Conservation (phyloP, 2,888 invertebrate species). For the Trachelus troglodyta region DNA sequence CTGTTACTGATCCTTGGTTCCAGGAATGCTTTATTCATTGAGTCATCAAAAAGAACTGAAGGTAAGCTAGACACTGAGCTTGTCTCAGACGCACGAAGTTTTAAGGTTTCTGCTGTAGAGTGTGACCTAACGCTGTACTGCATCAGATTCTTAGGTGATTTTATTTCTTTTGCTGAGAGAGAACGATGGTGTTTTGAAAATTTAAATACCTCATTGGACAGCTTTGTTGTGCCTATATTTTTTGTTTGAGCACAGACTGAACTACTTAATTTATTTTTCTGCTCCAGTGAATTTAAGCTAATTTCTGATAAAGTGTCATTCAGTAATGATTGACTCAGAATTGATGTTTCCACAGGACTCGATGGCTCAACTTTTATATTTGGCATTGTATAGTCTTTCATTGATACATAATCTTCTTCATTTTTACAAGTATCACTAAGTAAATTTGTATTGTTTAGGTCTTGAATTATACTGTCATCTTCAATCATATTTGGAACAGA, state of each 20-base stretch:
- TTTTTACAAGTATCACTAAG: conserved; percentile 16
- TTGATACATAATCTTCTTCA: neutral
- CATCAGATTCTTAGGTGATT: conserved; percentile 24
- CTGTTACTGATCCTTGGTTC: conserved; percentile 27
- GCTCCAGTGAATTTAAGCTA: neutral
- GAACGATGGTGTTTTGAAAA: neutral
- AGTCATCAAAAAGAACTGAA: conserved; percentile 36
- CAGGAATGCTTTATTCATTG: conserved; percentile 46
- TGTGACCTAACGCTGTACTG: conserved; percentile 27
- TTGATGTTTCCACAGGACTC: conserved; percentile 33
- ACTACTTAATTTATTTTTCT: neutral
- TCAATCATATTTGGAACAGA: neutral
- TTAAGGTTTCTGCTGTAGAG: conserved; percentile 29
- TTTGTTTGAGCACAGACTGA: neutral
- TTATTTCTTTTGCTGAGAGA: conserved; percentile 24
- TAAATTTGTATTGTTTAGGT: conserved; percentile 28
- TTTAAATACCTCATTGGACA: neutral
- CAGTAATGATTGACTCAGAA: conserved; percentile 55
- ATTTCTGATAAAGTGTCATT: conserved; percentile 47
- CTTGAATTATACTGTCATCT: conserved; percentile 16
- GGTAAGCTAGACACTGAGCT: neutral
- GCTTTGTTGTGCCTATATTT: neutral
- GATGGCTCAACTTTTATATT: conserved; percentile 14
- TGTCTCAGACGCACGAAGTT: neutral
- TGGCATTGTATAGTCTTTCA: conserved; percentile 7